These are phyloP conservation scores for Orthosia gothica DNA, from an alignment of 2,888 invertebrate genomes.

Conservation along the genomic window DNA sequence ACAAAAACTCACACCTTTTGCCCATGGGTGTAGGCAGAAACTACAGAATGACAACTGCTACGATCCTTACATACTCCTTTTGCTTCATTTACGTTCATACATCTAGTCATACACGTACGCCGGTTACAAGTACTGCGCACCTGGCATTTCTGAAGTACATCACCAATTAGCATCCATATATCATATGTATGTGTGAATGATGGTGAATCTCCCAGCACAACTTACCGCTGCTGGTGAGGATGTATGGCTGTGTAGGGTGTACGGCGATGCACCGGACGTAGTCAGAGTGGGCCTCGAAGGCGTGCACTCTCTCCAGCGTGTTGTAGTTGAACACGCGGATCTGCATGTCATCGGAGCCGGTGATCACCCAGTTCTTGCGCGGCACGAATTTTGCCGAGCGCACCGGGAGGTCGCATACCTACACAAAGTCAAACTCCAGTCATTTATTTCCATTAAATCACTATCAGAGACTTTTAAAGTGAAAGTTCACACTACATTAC, in stretches of 20 bases:
- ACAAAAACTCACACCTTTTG: too few relatives aligned
- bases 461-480: background rate
- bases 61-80: too few relatives aligned
- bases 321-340: constrained; percentile 99
- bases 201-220: constrained; percentile 49
- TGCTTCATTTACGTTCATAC: too few relatives aligned
- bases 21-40: too few relatives aligned
- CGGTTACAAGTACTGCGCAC: too few relatives aligned
- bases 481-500: background rate
- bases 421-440: constrained; percentile 81
- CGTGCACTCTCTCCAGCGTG: constrained; percentile 98
- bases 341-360: constrained; percentile 99
- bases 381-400: constrained; percentile 99
- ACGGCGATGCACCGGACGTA: constrained; percentile 99
- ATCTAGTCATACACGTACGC: too few relatives aligned
- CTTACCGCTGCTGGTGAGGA: constrained; percentile 98
- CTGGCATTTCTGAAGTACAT: too few relatives aligned
- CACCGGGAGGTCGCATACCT: constrained; percentile 99
- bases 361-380: constrained; percentile 99
- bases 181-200: too few relatives aligned
- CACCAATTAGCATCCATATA: too few relatives aligned
- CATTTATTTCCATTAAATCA: background rate
- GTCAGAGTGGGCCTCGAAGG: constrained; percentile 99
- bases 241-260: constrained; percentile 99
- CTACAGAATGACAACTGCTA: too few relatives aligned